Base-by-base conservation (phyloP, 2,888 invertebrate species). In the Plebejus melissa region DNA sequence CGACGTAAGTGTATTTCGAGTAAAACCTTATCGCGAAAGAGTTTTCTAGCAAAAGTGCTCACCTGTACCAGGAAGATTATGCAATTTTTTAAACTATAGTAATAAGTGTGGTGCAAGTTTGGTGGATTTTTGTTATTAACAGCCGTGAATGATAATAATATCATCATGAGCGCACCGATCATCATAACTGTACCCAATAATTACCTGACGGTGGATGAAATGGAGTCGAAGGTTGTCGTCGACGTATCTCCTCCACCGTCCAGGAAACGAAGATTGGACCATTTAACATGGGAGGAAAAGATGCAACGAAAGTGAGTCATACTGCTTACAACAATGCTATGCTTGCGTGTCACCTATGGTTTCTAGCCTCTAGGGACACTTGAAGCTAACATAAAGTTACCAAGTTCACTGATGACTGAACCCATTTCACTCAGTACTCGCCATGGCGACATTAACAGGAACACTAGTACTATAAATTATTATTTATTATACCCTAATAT, bases 231-330 rank as follows among this genome's bases (percentile, higher is more conserved):
- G 79, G 87, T 87, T 77, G 81, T 87, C 74, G 83, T 89, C 79
- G 90, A 89, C 80, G 83, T 87, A 78, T 82, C 85, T 74, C 83
- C 89, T 76, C 80, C 87, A 75, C 86, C 90, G 71, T 90, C 93
- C 77, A 85, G 93, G 82, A 97, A 97, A 86, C 94, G 97, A 76
- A 94, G 97, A 75, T 91, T 98, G 82, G 98, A 98, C 86, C 98
- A 98, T 86, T 89, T 98, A 69, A 94, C 97, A 77, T 96, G 97
- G 96, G 98, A 98, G 84, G 97, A 98, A 87, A 98, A 98, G 86
- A 94, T 98, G 82, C 96, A 97, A 88, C 94, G 98, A 86, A 97
- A 97, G 97, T 97, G 90, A 94, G 97, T 95, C 69, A 76, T 82
- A 60, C 74, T 76, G 80, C 74, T 78, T 74, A 79, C 85, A 87